Percentiles rank a stretch among this genome's conserved stretches.
Evolutionary conservation across 1,140 invertebrate genomes (phyloP).

Genomic region (Drosophila bifasciata): DNA sequence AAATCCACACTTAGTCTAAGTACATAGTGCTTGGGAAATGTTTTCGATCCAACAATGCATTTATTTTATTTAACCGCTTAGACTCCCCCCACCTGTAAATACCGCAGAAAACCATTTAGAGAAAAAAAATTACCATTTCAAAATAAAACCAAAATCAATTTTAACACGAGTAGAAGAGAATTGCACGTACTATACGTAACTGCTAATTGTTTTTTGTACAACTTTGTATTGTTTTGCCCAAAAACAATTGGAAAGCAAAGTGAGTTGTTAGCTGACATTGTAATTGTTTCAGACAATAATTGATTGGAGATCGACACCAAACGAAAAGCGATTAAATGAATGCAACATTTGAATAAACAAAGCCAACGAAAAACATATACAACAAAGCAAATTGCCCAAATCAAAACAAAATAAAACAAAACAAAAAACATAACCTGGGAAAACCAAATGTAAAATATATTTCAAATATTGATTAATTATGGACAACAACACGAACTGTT

Average conservation of each 20-base stretch:
- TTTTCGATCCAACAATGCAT: conserved; percentile 68
- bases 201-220: conserved; percentile 10
- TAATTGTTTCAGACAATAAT: conserved; percentile 80
- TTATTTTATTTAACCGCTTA: conserved; percentile 60
- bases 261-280: conserved; percentile 60
- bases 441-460: conserved; percentile 53
- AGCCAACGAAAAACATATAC: conserved; percentile 64
- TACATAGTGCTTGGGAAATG: conserved; percentile 51
- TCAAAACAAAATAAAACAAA: conserved; percentile 13
- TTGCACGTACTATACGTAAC: neutral
- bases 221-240: conserved; percentile 22
- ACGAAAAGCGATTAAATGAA: conserved; percentile 20
- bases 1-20: conserved; percentile 69
- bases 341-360: conserved; percentile 44
- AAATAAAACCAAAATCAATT: conserved; percentile 20
- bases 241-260: conserved; percentile 17
- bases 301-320: conserved; percentile 49
- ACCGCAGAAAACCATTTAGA: conserved; percentile 25
- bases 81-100: conserved; percentile 52
- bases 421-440: conserved; percentile 1
- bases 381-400: conserved; percentile 48
- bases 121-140: too few relatives aligned
- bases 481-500: conserved; percentile 22
- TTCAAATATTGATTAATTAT: conserved; percentile 46
- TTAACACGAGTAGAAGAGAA: conserved; percentile 13